These are phyloP conservation scores for Mustela nigripes DNA, from an alignment of 2,113 vertebrate species.

Conservation along the genomic window DNA sequence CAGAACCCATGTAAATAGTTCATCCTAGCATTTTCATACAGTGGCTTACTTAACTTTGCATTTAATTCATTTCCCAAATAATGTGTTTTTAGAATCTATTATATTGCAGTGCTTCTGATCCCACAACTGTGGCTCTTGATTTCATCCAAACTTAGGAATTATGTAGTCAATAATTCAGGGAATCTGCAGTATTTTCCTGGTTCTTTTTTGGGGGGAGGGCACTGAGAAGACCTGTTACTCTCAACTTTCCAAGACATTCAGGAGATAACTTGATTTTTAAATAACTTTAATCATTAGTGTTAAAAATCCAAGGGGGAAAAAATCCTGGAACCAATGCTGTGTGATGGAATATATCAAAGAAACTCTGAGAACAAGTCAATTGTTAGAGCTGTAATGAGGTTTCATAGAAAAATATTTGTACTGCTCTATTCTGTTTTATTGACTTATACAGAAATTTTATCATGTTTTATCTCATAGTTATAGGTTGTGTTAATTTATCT, in stretches of 20 bases:
- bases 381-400: not conserved
- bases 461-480: not conserved
- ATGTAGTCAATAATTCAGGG: slow-evolving; percentile 11
- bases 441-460: not conserved
- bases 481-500: slow-evolving; percentile 30
- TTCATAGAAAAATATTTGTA: not conserved
- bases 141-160: slow-evolving; percentile 62
- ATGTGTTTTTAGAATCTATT: not conserved
- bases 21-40: not conserved
- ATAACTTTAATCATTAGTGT: not conserved
- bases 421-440: not conserved
- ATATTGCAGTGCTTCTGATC: not conserved
- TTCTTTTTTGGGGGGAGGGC: not conserved
- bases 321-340: not conserved
- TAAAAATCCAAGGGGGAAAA: slow-evolving; percentile 6
- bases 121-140: slow-evolving; percentile 35
- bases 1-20: not conserved
- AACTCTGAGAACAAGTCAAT: not conserved
- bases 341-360: not conserved
- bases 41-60: not conserved
- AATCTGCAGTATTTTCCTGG: not conserved
- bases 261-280: not conserved
- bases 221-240: not conserved
- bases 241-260: not conserved
- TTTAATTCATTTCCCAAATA: not conserved